Evolutionary conservation across 1,140 invertebrate genomes (phyloP).

Genomic region (Orussus abietinus): DNA sequence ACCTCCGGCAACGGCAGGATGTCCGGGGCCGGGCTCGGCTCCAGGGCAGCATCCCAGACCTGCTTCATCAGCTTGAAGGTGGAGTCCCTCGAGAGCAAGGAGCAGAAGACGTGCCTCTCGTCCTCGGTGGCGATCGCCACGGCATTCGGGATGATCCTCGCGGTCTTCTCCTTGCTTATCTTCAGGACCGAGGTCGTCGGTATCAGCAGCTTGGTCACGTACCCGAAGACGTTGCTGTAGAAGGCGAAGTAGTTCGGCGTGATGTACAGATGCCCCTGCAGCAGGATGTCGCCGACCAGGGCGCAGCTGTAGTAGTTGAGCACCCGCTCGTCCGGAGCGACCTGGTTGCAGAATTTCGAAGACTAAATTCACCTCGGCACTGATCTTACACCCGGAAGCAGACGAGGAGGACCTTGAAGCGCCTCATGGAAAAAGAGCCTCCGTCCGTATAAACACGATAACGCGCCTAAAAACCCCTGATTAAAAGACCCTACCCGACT

Average conservation of each 20-base stretch:
- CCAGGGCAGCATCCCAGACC: conserved; percentile 62
- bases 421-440: too few species aligned
- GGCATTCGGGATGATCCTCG: conserved; percentile 86
- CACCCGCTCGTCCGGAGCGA: conserved; percentile 70
- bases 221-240: conserved; percentile 92
- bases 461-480: too few species aligned
- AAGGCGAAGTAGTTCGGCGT: conserved; percentile 92
- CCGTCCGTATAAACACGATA: too few species aligned
- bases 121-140: conserved; percentile 79
- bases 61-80: conserved; percentile 81
- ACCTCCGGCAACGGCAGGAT: conserved; percentile 31
- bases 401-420: too few species aligned
- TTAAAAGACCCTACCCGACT: too few species aligned
- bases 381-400: conserved; percentile 75
- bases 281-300: conserved; percentile 83
- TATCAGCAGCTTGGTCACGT: conserved; percentile 84
- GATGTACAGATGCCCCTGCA: conserved; percentile 89
- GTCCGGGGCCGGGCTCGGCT: conserved; percentile 28
- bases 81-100: conserved; percentile 80
- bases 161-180: conserved; percentile 88
- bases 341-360: conserved; percentile 50
- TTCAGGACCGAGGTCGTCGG: conserved; percentile 75
- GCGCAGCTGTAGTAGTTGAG: conserved; percentile 90
- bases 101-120: conserved; percentile 86
- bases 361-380: conserved; percentile 78